These are phyloP conservation scores for Leptopilina boulardi DNA, from an alignment of 1,140 invertebrate species.

Conservation along the genomic window DNA sequence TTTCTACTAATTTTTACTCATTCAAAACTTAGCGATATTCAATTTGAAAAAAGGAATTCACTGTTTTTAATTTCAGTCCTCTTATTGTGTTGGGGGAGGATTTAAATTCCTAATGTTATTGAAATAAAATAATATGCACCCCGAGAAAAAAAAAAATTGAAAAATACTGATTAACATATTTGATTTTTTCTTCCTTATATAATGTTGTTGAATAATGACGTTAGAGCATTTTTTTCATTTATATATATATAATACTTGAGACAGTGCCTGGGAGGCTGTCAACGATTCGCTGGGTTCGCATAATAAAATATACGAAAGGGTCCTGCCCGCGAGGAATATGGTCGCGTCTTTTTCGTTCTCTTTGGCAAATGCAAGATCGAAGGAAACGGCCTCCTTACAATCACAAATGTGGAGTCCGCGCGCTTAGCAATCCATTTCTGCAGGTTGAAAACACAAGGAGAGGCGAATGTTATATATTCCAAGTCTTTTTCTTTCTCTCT, in stretches of 20 bases:
- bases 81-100: no score
- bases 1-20: no score
- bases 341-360: not conserved
- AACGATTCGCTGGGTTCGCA: conserved; percentile 20
- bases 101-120: not conserved
- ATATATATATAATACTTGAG: conserved; percentile 7
- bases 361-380: no score
- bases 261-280: conserved; percentile 25
- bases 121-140: not conserved
- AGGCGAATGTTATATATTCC: conserved; percentile 40
- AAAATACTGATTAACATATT: not conserved
- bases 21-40: no score
- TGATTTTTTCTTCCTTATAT: not conserved
- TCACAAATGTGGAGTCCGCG: conserved; percentile 65
- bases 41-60: no score
- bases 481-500: not conserved
- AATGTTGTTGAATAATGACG: conserved; percentile 25
- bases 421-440: conserved; percentile 64
- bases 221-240: conserved; percentile 29
- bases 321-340: conserved; percentile 23
- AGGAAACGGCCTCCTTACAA: conserved; percentile 61
- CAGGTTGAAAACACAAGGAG: conserved; percentile 54
- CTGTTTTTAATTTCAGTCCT: no score
- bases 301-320: conserved; percentile 20
- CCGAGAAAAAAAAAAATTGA: not conserved